phyloP scores from a whole-genome alignment of 1,140 invertebrate species.

The Rhagoletis pomonella region DNA sequence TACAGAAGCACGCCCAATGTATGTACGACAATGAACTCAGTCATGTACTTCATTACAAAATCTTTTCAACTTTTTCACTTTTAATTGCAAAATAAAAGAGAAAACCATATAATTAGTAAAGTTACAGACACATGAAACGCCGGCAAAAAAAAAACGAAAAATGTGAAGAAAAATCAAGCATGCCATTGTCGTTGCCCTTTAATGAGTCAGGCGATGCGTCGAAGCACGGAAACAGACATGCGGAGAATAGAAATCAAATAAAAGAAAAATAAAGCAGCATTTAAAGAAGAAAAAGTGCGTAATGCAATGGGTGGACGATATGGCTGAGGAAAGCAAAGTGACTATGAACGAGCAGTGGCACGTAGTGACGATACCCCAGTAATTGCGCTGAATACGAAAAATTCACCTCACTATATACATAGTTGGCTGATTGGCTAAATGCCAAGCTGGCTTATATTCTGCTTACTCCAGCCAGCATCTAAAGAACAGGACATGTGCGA shows the following conservation, averaged over 20 bases:
- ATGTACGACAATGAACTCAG: constrained; percentile 40
- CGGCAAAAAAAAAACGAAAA: neutral
- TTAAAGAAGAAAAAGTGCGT: constrained; percentile 9
- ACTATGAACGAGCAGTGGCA: constrained; percentile 7
- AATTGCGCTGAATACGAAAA: constrained; percentile 32
- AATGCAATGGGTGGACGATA: neutral
- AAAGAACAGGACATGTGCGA: neutral
- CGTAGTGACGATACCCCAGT: constrained; percentile 17
- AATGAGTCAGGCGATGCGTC: constrained; percentile 7
- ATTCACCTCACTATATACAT: neutral
- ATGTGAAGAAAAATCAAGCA: neutral
- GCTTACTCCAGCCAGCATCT: neutral
- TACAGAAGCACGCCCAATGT: neutral
- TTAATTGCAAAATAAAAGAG: constrained; percentile 56
- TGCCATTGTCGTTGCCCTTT: constrained; percentile 9
- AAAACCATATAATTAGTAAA: constrained; percentile 55
- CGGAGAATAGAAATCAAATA: constrained; percentile 20
- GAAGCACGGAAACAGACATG: constrained; percentile 12
- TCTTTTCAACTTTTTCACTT: constrained; percentile 56
- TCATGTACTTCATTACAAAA: constrained; percentile 55
- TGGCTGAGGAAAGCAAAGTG: neutral
- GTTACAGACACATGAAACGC: constrained; percentile 27
- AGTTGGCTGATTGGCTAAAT: neutral
- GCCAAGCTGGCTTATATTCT: neutral
- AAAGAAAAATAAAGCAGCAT: neutral